Evolutionary conservation across 1,140 invertebrate genomes (phyloP).

Genomic region (Cyphomyrmex costatus): DNA sequence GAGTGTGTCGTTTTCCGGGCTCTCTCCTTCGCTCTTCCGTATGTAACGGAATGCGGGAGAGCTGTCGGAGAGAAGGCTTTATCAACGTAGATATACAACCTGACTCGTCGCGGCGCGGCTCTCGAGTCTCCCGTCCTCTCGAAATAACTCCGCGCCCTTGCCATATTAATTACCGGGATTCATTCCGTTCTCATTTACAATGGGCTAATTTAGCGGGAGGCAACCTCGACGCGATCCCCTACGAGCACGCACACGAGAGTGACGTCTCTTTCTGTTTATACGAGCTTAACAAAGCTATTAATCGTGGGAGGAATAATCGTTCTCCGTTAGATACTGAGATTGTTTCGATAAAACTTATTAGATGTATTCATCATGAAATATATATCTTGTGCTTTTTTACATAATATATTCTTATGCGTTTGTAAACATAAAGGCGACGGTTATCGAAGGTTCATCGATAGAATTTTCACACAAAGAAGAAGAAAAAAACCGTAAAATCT

Average conservation of each 20-base stretch:
- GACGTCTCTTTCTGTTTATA: slow-evolving; percentile 65
- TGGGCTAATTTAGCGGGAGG: slow-evolving; percentile 78
- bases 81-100: slow-evolving; percentile 63
- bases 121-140: slow-evolving; percentile 61
- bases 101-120: background rate
- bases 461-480: background rate
- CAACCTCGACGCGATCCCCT: slow-evolving; percentile 28
- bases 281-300: slow-evolving; percentile 71
- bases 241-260: slow-evolving; percentile 5
- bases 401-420: background rate
- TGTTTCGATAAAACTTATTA: slow-evolving; percentile 11
- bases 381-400: background rate
- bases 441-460: background rate
- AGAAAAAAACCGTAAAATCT: background rate
- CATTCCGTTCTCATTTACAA: slow-evolving; percentile 80
- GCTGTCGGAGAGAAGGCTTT: slow-evolving; percentile 49
- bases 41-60: slow-evolving; percentile 54
- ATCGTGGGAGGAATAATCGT: slow-evolving; percentile 61
- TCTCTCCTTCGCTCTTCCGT: background rate
- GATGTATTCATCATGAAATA: background rate
- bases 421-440: background rate
- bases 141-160: slow-evolving; percentile 81
- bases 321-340: slow-evolving; percentile 37
- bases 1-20: slow-evolving; percentile 7
- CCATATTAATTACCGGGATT: slow-evolving; percentile 82